A percentile compares a stretch with the other conserved stretches of the same genome.
Conservation (phyloP, 2,797 vertebrate genomes). For the Otus scops region DNA sequence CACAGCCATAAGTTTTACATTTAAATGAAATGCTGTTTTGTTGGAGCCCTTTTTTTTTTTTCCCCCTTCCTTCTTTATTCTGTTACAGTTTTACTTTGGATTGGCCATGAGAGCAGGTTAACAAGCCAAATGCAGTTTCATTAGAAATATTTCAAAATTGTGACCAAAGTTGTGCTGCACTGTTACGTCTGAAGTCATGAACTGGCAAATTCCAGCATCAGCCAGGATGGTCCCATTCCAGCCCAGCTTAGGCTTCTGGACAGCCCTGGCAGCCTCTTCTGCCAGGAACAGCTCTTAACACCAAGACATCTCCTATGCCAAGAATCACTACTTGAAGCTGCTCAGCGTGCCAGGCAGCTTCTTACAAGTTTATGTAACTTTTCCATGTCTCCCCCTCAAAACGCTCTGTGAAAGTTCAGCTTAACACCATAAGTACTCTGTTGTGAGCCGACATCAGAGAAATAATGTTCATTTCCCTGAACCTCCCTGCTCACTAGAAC, state of each 20-base stretch:
- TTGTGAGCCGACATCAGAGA: not conserved
- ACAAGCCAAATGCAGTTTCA: not conserved
- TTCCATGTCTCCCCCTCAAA: not conserved
- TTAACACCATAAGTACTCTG: not conserved
- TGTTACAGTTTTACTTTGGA: not conserved
- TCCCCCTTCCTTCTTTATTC: not conserved
- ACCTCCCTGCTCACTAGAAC: not conserved
- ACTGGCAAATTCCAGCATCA: not conserved
- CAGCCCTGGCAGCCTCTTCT: not conserved
- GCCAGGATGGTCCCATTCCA: not conserved
- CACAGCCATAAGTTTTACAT: not conserved
- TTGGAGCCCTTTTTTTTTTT: not conserved
- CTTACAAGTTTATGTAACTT: constrained; percentile 25
- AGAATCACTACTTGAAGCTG: constrained; percentile 3
- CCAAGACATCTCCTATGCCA: not conserved
- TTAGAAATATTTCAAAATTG: not conserved
- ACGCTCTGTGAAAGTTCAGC: not conserved
- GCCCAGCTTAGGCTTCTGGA: not conserved
- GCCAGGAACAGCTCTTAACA: constrained; percentile 9
- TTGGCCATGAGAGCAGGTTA: not conserved
- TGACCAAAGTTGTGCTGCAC: not conserved
- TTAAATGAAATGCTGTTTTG: not conserved
- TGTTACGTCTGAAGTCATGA: not conserved
- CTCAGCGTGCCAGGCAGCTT: not conserved
- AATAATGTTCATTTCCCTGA: not conserved